phyloP scores from a whole-genome alignment of 30 jellyfish, hydroid and myxozoan species.

The Cassiopea xamachana region DNA sequence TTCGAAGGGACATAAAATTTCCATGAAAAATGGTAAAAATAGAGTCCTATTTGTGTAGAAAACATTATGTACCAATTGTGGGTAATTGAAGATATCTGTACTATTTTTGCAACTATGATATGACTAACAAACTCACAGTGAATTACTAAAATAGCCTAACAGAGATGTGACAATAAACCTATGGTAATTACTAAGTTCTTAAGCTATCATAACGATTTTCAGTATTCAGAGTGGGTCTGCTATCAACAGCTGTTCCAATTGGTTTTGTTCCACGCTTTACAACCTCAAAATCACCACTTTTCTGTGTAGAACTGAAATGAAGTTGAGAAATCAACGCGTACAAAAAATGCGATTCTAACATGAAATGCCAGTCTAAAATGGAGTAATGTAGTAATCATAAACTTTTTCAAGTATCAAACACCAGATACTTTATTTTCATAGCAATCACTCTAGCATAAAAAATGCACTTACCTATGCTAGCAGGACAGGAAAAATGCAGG shows the following conservation, averaged over 20 bases:
- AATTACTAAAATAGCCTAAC: slow-evolving; percentile 4
- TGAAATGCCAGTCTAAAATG: no score
- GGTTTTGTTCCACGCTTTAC: slow-evolving; percentile 88
- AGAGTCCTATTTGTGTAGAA: no score
- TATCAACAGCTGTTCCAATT: slow-evolving; percentile 58
- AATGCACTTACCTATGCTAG: no score
- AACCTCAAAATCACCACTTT: slow-evolving; percentile 82
- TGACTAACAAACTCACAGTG: slow-evolving; percentile 4
- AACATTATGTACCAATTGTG: no score
- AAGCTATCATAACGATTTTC: slow-evolving; percentile 88
- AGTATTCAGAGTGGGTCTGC: slow-evolving; percentile 60
- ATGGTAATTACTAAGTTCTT: slow-evolving; percentile 21
- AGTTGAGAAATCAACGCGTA: background rate
- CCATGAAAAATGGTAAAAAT: no score
- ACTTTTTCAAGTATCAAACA: no score
- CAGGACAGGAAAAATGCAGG: no score
- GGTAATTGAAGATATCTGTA: background rate
- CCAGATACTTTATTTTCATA: no score
- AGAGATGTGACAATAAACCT: background rate
- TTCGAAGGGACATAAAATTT: no score
- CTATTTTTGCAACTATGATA: background rate
- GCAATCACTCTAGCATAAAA: no score
- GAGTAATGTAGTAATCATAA: no score
- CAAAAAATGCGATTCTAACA: no score
- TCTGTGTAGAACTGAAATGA: slow-evolving; percentile 62